Percentiles rank a stretch among this genome's conserved stretches.
Evolutionary conservation across 2,888 invertebrate species (phyloP).

Genomic region (Drosophila anomalata): DNA sequence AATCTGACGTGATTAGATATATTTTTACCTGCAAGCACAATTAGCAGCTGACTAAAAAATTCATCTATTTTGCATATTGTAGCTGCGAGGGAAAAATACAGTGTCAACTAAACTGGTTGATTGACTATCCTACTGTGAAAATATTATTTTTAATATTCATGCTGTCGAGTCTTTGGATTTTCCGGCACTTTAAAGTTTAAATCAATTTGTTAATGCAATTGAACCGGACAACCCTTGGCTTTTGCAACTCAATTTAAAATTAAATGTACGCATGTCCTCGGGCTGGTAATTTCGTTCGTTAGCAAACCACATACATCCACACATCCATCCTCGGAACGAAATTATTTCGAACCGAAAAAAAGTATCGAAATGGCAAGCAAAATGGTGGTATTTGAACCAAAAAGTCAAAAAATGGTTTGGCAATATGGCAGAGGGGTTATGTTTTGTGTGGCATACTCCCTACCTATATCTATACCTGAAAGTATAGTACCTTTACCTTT

Average conservation of each 20-base stretch:
- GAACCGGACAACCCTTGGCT: slow-evolving; percentile 26
- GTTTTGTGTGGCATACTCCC: not conserved
- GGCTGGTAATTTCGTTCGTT: slow-evolving; percentile 30
- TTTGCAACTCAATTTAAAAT: slow-evolving; percentile 29
- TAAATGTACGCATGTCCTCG: slow-evolving; percentile 28
- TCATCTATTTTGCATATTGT: not conserved
- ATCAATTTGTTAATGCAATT: slow-evolving; percentile 31
- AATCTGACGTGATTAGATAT: not conserved
- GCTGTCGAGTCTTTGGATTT: not conserved
- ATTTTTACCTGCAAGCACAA: not conserved
- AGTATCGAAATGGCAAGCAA: slow-evolving; percentile 26
- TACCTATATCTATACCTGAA: not conserved
- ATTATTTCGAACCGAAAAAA: slow-evolving; percentile 17
- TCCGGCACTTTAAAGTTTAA: not conserved
- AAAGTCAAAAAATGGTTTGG: not conserved
- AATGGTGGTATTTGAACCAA: not conserved
- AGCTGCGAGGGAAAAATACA: slow-evolving; percentile 2
- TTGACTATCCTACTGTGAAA: slow-evolving; percentile 13
- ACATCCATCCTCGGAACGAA: slow-evolving; percentile 11
- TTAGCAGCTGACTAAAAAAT: not conserved
- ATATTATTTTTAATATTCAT: slow-evolving; percentile 15
- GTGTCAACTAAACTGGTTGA: slow-evolving; percentile 8
- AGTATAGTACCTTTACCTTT: not conserved
- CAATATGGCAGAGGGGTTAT: slow-evolving; percentile 28
- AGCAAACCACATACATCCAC: slow-evolving; percentile 15